Evolutionary conservation across 1,140 invertebrate genomes (phyloP).

Genomic region (Drosophila setifemur): DNA sequence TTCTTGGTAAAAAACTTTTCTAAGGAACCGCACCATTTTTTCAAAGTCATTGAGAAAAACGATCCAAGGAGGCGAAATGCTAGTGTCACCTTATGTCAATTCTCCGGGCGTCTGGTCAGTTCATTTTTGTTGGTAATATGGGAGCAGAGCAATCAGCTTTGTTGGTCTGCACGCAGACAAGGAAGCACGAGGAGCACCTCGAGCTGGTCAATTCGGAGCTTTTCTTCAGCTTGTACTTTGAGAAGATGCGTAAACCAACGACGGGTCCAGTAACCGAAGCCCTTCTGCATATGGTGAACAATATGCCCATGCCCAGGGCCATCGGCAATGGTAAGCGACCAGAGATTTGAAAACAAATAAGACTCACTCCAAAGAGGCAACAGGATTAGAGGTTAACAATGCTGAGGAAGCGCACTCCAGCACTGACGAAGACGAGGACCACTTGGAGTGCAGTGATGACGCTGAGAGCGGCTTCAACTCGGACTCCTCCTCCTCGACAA

Average conservation of each 20-base stretch:
- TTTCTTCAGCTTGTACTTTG: conserved; percentile 49
- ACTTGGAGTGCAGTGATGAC: neutral
- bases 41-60: neutral
- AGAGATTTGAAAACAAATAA: neutral
- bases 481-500: neutral
- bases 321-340: neutral
- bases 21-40: too few species aligned
- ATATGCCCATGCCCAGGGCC: neutral
- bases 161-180: conserved; percentile 53
- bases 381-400: too few species aligned
- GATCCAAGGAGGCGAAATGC: neutral
- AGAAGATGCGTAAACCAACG: conserved; percentile 30
- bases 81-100: neutral
- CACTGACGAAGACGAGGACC: neutral
- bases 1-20: too few species aligned
- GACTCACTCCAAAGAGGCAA: neutral
- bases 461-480: conserved; percentile 9
- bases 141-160: conserved; percentile 64
- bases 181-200: conserved; percentile 18
- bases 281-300: conserved; percentile 34
- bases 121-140: conserved; percentile 24
- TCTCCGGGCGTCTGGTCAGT: too few species aligned
- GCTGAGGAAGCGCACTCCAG: neutral
- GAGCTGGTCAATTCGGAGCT: conserved; percentile 32
- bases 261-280: conserved; percentile 59